Conservation (phyloP, 2,797 vertebrate species). For the Parambassis ranga region DNA sequence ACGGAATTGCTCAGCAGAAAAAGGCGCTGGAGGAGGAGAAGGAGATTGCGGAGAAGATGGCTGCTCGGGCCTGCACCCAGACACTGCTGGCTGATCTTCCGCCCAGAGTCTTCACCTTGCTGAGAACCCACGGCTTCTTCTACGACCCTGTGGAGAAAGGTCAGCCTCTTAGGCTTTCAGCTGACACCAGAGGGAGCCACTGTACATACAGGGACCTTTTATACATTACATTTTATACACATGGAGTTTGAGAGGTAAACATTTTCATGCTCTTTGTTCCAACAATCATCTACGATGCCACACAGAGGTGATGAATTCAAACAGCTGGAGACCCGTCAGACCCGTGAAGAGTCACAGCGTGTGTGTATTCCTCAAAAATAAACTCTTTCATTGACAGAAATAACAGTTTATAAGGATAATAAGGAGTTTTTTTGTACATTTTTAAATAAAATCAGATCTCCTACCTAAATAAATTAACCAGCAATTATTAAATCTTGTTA, state of each 20-base stretch:
- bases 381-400: not conserved
- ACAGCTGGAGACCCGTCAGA: not conserved
- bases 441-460: no score
- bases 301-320: slow-evolving; percentile 66
- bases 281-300: slow-evolving; percentile 85
- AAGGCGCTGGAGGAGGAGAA: slow-evolving; percentile 77
- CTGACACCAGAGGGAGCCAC: not conserved
- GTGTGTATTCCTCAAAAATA: not conserved
- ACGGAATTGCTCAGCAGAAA: slow-evolving; percentile 83
- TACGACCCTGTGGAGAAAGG: slow-evolving; percentile 90
- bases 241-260: no score
- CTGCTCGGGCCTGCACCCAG: slow-evolving; percentile 83
- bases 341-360: not conserved
- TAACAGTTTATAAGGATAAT: no score
- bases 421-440: no score
- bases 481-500: no score
- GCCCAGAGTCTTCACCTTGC: slow-evolving; percentile 83
- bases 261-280: no score
- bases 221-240: no score
- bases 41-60: slow-evolving; percentile 87
- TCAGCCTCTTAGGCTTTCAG: slow-evolving; percentile 39
- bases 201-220: not conserved
- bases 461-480: no score
- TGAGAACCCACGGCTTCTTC: slow-evolving; percentile 87
- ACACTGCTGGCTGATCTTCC: slow-evolving; percentile 87